These are phyloP conservation scores for Myotis brandtii DNA, from an alignment of 2,113 vertebrate genomes.

Conservation along the genomic window DNA sequence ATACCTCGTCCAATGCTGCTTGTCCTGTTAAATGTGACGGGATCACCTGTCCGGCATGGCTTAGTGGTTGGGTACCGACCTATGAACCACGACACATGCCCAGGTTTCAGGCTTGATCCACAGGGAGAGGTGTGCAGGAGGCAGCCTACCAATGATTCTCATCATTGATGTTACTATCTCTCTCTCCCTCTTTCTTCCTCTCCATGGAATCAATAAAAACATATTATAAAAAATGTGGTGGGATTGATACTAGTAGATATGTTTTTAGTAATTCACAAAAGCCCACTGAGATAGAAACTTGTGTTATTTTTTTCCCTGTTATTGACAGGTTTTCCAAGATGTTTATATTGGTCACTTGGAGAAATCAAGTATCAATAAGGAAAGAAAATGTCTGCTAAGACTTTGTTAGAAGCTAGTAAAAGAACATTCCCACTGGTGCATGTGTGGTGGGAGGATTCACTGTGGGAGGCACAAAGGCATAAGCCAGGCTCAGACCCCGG, in stretches of 20 bases:
- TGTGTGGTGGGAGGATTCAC: not conserved
- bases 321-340: not conserved
- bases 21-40: not conserved
- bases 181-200: no score
- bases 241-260: no score
- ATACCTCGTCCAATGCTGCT: not conserved
- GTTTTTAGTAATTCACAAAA: not conserved
- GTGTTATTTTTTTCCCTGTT: not conserved
- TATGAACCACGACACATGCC: no score
- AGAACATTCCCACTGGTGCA: not conserved
- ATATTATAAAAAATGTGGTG: no score
- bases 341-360: not conserved
- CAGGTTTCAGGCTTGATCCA: no score
- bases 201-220: no score
- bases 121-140: no score
- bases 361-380: not conserved
- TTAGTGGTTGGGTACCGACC: no score
- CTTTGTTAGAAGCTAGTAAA: not conserved
- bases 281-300: not conserved
- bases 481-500: not conserved
- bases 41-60: no score
- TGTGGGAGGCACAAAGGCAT: not conserved
- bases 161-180: no score
- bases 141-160: no score
- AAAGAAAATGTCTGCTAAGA: not conserved